Evolutionary conservation across 2,888 invertebrate species (phyloP).

Genomic region (Megalurothrips usitatus): DNA sequence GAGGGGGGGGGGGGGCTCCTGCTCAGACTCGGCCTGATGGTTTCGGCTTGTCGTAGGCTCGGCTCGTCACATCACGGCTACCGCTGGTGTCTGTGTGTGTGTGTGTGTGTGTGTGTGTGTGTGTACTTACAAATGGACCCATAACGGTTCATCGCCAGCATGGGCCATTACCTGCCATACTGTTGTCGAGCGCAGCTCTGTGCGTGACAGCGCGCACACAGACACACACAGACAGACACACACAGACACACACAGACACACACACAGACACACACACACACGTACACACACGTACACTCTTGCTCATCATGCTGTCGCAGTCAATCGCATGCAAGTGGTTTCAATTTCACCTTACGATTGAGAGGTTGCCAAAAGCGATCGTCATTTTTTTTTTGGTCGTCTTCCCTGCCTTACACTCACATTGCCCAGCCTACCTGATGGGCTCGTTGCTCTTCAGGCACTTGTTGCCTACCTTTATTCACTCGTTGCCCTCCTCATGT

Average conservation of each 20-base stretch:
- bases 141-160: background rate
- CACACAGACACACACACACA: background rate
- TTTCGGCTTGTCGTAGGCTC: too few species aligned
- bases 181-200: background rate
- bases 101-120: constrained; percentile 9
- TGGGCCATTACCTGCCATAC: constrained; percentile 14
- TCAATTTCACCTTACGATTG: too few species aligned
- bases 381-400: too few species aligned
- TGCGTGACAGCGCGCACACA: background rate
- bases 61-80: background rate
- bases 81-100: background rate
- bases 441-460: too few species aligned
- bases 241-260: background rate
- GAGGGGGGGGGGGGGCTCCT: too few species aligned
- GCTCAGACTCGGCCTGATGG: too few species aligned
- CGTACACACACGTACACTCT: background rate
- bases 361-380: too few species aligned
- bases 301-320: background rate
- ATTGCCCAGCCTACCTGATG: too few species aligned
- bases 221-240: background rate
- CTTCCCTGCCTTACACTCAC: too few species aligned
- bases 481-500: too few species aligned
- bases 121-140: constrained; percentile 3
- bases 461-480: too few species aligned
- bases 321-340: too few species aligned